Percentiles rank a stretch among this genome's conserved stretches.
Conservation (phyloP, 2,888 invertebrate genomes). For the Eucriotettix oculatus region DNA sequence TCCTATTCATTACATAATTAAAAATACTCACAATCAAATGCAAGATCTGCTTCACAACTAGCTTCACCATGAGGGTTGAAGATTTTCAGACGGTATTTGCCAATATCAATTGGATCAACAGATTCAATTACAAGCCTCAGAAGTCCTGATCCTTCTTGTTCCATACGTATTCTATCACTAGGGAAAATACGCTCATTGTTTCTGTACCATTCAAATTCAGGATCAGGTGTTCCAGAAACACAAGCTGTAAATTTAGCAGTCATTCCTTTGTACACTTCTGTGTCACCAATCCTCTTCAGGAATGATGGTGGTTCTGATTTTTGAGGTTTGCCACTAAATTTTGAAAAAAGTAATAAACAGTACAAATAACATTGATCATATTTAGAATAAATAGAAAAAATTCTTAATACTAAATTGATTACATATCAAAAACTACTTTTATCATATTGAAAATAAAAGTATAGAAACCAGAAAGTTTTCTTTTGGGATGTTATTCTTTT, state of each 20-base stretch:
- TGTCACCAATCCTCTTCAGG: constrained; percentile 77
- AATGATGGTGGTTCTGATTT: constrained; percentile 73
- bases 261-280: constrained; percentile 74
- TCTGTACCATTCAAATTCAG: constrained; percentile 74
- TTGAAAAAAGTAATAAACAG: constrained; percentile 5
- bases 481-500: not conserved
- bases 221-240: constrained; percentile 71
- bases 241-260: constrained; percentile 88
- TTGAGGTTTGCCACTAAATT: constrained; percentile 47
- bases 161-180: constrained; percentile 65
- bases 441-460: not conserved
- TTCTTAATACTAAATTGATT: not conserved
- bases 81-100: constrained; percentile 67
- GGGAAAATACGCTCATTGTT: constrained; percentile 65
- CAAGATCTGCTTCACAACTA: constrained; percentile 58
- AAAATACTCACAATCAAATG: constrained; percentile 53
- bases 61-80: constrained; percentile 75
- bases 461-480: not conserved
- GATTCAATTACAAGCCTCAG: constrained; percentile 65
- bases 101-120: constrained; percentile 65
- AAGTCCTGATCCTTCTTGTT: constrained; percentile 66
- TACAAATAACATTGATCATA: not conserved
- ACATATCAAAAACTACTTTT: not conserved
- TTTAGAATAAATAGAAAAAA: not conserved
- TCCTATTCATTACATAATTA: not conserved